Evolutionary conservation across 2,113 vertebrate genomes (phyloP).

Genomic region (Anolis sagrei): DNA sequence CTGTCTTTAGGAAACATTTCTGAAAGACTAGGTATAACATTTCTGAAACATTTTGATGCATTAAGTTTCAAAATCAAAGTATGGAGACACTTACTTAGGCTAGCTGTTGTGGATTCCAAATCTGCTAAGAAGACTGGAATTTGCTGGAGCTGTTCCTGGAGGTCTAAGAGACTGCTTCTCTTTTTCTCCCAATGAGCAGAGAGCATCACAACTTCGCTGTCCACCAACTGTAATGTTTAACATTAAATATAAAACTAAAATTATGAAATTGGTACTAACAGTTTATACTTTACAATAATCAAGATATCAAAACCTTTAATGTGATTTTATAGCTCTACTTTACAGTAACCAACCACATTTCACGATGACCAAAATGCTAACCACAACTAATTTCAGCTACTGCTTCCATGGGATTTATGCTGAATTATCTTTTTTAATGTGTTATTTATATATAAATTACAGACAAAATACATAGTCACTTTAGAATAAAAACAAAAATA

Average conservation of each 20-base stretch:
- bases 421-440: not conserved
- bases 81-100: constrained; percentile 80
- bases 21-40: not conserved
- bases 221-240: constrained; percentile 79
- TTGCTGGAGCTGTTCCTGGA: constrained; percentile 90
- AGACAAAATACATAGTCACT: not conserved
- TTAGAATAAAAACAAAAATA: not conserved
- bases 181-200: constrained; percentile 94
- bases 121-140: constrained; percentile 85
- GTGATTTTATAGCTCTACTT: not conserved
- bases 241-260: not conserved
- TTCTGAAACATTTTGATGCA: not conserved
- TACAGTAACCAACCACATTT: not conserved
- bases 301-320: not conserved
- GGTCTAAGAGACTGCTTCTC: constrained; percentile 78
- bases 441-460: not conserved
- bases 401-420: not conserved
- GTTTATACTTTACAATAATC: not conserved
- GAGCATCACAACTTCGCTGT: constrained; percentile 94
- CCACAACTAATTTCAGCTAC: not conserved
- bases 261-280: not conserved
- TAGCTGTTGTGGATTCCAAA: constrained; percentile 84
- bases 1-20: not conserved
- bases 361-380: not conserved
- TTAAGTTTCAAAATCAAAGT: not conserved